Evolutionary conservation across 2,888 invertebrate genomes (phyloP).

Genomic region (Clunio marinus): DNA sequence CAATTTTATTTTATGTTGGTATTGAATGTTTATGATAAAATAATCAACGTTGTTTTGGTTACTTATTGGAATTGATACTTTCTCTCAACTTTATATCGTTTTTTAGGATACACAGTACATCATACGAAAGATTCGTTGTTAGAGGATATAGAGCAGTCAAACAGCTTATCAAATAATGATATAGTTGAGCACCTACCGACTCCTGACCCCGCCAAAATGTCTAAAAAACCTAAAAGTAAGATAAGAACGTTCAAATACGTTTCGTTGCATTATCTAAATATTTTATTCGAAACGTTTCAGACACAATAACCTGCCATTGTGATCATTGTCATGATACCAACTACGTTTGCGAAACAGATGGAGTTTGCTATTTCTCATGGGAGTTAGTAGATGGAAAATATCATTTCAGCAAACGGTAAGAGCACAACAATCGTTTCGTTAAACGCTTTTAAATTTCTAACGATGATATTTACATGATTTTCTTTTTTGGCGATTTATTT

Average conservation of each 20-base stretch:
- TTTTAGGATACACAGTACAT: neutral
- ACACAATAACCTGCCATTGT: constrained; percentile 72
- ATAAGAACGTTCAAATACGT: too few species aligned
- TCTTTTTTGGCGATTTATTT: neutral
- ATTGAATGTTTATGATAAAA: too few species aligned
- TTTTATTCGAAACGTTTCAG: neutral
- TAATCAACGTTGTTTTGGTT: too few species aligned
- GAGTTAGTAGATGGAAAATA: constrained; percentile 58
- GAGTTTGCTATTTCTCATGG: constrained; percentile 80
- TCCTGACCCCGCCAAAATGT: constrained; percentile 28
- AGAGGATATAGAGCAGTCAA: neutral
- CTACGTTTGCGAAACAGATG: constrained; percentile 82
- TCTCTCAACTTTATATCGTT: too few species aligned
- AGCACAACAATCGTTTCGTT: constrained; percentile 43
- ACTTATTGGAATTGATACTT: too few species aligned
- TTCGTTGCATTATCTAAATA: constrained; percentile 11
- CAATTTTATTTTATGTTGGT: too few species aligned
- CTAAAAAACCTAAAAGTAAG: constrained; percentile 23
- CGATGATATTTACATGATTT: constrained; percentile 34
- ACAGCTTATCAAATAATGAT: neutral
- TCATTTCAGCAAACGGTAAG: constrained; percentile 74
- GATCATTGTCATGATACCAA: constrained; percentile 71
- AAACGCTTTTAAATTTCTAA: constrained; percentile 19
- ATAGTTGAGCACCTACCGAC: constrained; percentile 3
- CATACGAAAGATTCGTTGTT: neutral